A percentile compares a stretch with the other conserved stretches of the same genome.
phyloP scores from a whole-genome alignment of 1,140 invertebrate species.

The Yoshiicerus persimilis region DNA sequence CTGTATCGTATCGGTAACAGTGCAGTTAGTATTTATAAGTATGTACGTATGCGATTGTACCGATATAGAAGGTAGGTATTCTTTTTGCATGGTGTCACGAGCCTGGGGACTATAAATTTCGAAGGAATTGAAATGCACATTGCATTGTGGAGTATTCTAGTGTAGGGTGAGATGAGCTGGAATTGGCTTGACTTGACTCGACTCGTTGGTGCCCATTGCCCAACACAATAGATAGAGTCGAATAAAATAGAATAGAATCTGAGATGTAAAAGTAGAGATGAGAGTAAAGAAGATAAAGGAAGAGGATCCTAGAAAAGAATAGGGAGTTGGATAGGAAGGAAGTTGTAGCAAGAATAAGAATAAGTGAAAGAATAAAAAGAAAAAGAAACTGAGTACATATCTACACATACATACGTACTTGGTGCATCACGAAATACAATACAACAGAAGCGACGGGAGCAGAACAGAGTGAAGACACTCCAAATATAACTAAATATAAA shows the following conservation, averaged over 20 bases:
- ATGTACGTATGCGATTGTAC: not conserved
- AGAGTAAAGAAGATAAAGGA: conserved; percentile 15
- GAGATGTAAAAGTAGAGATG: not conserved
- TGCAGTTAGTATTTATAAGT: no score
- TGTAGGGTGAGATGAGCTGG: not conserved
- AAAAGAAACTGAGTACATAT: not conserved
- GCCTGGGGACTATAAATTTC: conserved; percentile 37
- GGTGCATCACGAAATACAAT: not conserved
- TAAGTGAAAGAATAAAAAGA: conserved; percentile 18
- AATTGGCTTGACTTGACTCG: not conserved
- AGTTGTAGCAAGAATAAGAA: conserved; percentile 9
- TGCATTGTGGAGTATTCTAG: not conserved
- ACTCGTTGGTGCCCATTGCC: conserved; percentile 3
- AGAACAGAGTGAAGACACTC: not conserved
- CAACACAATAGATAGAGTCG: not conserved
- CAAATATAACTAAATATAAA: not conserved
- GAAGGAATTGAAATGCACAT: conserved; percentile 36
- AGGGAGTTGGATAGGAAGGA: not conserved
- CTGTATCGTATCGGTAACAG: not conserved
- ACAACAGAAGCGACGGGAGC: not conserved
- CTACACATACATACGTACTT: not conserved
- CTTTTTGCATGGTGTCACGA: conserved; percentile 28
- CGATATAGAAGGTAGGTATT: not conserved
- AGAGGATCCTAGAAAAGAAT: not conserved
- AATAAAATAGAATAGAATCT: conserved; percentile 2